Conservation (phyloP, 2,797 vertebrate species). For the Platalea minor region DNA sequence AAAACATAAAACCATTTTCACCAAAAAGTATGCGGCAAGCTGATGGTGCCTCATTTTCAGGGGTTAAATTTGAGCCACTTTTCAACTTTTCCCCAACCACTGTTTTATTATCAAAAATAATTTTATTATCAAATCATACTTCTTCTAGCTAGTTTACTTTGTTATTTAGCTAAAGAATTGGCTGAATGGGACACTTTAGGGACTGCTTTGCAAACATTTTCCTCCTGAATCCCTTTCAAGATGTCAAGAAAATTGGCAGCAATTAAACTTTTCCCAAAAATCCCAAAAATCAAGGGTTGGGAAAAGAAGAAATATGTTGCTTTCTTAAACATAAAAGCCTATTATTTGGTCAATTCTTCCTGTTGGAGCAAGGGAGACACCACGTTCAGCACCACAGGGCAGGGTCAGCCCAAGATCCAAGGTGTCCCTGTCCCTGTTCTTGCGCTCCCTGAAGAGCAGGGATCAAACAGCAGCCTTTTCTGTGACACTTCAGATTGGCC, state of each 20-base stretch:
- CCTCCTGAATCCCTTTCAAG: background rate
- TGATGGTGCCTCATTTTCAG: background rate
- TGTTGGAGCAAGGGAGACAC: background rate
- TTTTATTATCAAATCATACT: background rate
- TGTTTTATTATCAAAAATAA: background rate
- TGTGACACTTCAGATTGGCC: background rate
- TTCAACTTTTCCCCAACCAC: background rate
- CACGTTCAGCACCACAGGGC: background rate
- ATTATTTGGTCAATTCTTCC: background rate
- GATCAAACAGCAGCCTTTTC: background rate
- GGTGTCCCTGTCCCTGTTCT: background rate
- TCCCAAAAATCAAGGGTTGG: background rate
- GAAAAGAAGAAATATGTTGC: background rate
- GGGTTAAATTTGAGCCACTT: background rate
- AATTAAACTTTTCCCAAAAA: background rate
- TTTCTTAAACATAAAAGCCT: background rate
- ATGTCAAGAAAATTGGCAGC: background rate
- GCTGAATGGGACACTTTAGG: background rate
- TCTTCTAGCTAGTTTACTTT: background rate
- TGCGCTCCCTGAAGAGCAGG: background rate
- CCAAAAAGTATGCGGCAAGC: accelerated
- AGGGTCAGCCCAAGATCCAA: background rate
- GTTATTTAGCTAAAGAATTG: background rate
- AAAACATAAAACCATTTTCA: accelerated
- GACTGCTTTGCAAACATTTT: background rate